Evolutionary conservation across 2,888 invertebrate genomes (phyloP).

Genomic region (Monochamus alternatus): DNA sequence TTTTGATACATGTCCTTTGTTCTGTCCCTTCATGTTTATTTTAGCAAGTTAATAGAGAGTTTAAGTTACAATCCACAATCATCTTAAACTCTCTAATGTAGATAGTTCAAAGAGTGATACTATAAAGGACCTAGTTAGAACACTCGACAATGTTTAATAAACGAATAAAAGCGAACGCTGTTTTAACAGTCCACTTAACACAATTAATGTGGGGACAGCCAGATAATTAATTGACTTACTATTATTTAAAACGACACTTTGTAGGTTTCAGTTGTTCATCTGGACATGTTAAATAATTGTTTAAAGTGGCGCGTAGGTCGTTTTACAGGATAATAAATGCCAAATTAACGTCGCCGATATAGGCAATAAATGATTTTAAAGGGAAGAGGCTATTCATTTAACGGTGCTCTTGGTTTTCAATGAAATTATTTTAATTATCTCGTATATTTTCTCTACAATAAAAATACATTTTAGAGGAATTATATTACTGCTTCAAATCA

Average conservation of each 20-base stretch:
- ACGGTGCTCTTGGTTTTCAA: too few relatives aligned
- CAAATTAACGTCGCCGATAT: slow-evolving; percentile 15
- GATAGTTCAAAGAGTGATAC: neutral
- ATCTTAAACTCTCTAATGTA: too few relatives aligned
- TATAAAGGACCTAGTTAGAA: neutral
- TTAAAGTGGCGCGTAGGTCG: slow-evolving; percentile 7
- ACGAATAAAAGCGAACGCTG: slow-evolving; percentile 12
- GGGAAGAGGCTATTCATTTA: neutral
- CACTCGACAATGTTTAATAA: slow-evolving; percentile 12
- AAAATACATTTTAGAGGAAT: too few relatives aligned
- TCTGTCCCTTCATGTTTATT: neutral
- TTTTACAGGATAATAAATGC: slow-evolving; percentile 7
- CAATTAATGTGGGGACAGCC: neutral
- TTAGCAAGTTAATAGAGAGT: neutral
- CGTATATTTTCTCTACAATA: too few relatives aligned
- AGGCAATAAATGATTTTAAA: neutral
- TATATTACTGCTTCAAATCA: too few relatives aligned
- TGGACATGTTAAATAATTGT: slow-evolving; percentile 4
- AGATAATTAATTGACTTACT: slow-evolving; percentile 2
- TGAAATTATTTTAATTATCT: too few relatives aligned
- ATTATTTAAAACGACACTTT: slow-evolving; percentile 1
- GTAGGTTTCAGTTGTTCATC: slow-evolving; percentile 5
- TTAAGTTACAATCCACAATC: too few relatives aligned
- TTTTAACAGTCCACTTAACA: slow-evolving; percentile 27
- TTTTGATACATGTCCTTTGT: too few relatives aligned